Evolutionary conservation across 2,113 vertebrate species (phyloP), one percentile per base, ranked within the genome.

Genomic region (Oxygymnocypris stewartii): DNA sequence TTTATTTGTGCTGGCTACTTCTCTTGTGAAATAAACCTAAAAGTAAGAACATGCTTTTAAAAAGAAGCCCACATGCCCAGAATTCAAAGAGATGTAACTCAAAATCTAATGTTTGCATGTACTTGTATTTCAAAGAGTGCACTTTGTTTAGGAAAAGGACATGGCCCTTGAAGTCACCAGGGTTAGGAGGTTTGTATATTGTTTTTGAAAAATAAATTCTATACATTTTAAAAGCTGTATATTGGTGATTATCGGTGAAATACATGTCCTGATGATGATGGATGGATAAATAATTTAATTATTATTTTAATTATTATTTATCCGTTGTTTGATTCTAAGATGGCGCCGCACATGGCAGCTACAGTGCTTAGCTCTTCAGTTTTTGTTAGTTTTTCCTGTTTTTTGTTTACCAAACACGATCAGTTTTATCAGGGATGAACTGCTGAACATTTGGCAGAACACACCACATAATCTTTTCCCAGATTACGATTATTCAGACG

Each of bases 11-110:
- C 63, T 25, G 78, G 13, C 54, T 61, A 63, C 23, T 80, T 20
- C 78, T 9, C 35, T 80, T 79, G 2, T 79, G 77, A 79, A 65
- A 61, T 6, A 81, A n/a, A 47, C 40, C 59, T 23, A 69, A 65
- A 82, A 82, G 63, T 42, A 49, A 82, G 42, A 4, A 11, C 61
- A 31, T 61, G 20, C 23, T 42, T 80, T 80, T 1, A 61, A 16
- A 37, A 80, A 42, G 12, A 61, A 63, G 20, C 11, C 35, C 11
- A 42, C 54, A 16, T 80, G 23, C 23, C 8, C 4, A 80, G 35
- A 80, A 44, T 61, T 63, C 20, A 80, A 61, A 63, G 57, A 61
- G 16, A n/a, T 57, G 9, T 11, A 23, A 61, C 54, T 16, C 12
- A 42, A 61, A n/a, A 25, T 35, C 18, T 7, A 35, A 57, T n/a